These are phyloP conservation scores for Oryzias curvinotus DNA, from an alignment of 2,113 vertebrate species.

Conservation along the genomic window DNA sequence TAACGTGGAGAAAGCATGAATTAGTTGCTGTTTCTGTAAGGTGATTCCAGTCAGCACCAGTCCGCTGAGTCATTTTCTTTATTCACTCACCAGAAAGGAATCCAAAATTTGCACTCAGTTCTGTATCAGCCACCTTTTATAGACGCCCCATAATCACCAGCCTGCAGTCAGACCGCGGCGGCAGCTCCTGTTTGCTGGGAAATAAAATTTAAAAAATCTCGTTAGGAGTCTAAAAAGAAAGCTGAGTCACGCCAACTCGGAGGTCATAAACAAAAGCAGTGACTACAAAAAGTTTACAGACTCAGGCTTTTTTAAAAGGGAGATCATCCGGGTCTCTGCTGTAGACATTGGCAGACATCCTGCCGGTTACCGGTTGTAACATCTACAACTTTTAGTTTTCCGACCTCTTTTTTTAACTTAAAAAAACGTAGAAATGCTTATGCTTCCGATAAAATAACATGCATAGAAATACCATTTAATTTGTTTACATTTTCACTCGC, in stretches of 20 bases:
- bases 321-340: too few species aligned
- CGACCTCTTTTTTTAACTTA: not conserved
- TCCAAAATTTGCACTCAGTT: too few species aligned
- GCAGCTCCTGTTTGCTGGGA: conserved; percentile 48
- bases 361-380: too few species aligned
- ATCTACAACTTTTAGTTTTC: not conserved
- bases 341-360: too few species aligned
- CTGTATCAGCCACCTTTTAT: too few species aligned
- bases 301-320: too few species aligned
- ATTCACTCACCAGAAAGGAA: conserved; percentile 42
- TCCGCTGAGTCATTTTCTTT: conserved; percentile 2
- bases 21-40: too few species aligned
- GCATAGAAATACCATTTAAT: not conserved
- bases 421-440: too few species aligned
- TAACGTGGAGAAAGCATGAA: too few species aligned
- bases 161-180: conserved; percentile 28
- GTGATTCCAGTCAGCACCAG: not conserved
- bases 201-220: conserved; percentile 6
- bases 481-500: not conserved
- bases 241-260: conserved; percentile 37
- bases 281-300: not conserved
- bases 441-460: not conserved
- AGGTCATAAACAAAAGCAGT: conserved; percentile 40
- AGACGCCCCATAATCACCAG: conserved; percentile 51
- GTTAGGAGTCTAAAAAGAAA: not conserved